Conservation (phyloP, 2,797 vertebrate genomes). For the Hirundo rustica region DNA sequence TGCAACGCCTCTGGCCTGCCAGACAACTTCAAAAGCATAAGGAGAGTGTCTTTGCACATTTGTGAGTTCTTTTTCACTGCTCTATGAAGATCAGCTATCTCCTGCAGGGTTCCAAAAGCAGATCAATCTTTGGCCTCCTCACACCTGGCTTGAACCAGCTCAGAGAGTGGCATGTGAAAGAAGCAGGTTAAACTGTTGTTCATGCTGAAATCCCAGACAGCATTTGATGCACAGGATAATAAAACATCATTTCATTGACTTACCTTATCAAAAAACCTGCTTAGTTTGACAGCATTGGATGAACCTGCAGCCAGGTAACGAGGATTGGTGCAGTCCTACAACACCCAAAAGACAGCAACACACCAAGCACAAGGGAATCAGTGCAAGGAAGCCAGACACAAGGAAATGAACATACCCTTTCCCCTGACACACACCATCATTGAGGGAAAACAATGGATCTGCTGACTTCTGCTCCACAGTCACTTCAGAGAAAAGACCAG, state of each 20-base stretch:
- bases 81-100: not conserved
- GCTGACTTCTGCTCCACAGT: not conserved
- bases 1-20: not conserved
- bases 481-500: not conserved
- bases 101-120: not conserved
- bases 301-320: conserved; percentile 94
- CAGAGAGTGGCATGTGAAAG: not conserved
- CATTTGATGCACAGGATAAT: not conserved
- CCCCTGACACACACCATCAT: not conserved
- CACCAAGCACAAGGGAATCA: not conserved
- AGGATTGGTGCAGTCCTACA: conserved; percentile 93
- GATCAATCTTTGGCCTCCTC: not conserved
- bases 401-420: not conserved
- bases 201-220: not conserved
- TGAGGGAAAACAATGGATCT: not conserved
- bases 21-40: not conserved
- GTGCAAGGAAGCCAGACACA: not conserved
- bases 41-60: not conserved
- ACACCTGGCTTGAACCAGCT: not conserved
- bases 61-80: not conserved
- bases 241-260: not conserved
- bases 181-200: not conserved
- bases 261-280: conserved; percentile 99
- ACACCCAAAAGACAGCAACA: conserved; percentile 11
- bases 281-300: conserved; percentile 97